Base-by-base conservation (phyloP, 2,113 vertebrate species). In the Oryzias javanicus region DNA sequence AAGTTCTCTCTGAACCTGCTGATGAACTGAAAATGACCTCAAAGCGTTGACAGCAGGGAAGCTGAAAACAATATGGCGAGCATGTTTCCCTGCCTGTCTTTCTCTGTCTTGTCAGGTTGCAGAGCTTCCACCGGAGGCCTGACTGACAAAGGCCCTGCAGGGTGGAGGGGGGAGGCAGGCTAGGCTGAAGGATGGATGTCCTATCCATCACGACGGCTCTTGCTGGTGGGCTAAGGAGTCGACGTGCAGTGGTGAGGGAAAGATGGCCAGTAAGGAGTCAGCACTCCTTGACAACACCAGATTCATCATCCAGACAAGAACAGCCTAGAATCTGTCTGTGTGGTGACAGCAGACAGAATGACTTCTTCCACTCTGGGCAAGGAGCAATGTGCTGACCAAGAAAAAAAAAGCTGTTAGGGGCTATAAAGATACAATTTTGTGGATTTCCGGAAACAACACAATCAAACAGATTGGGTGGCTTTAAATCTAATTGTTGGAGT, bases 301-400 rank as follows among this genome's bases (percentile, higher is more conserved):
- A 91, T 91, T 83, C 86, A 89, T 91, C 90, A 89, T 84, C 61
- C 55, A 54, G 87, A 89, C 88, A 88, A 87, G 65, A 76, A 74
- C 66, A 63, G 76, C 64, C 79, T 72, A 83, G 83, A 75, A 85
- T 81, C 78, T 57, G 79, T 85, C 79, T 75, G 64, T 24, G 70
- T 48, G 66, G 76, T 80, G 86, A 84, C 81, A 82, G 86, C 65
- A 48, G 8, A 64, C 67, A 80, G 79, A 83, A 89, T 80, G 82
- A 74, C 79, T 81, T 84, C 79, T 74, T 88, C 82, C 74, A 65
- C 78, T 69, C 54, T 45, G 78, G 74, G 71, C 73, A 78, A 63
- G 79, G 72, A 78, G 79, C 82, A 83, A 84, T 80, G 81, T 88
- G 88, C 85, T 89, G 85, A 90, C 82, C 76, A 29, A 49, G 64